Conservation (phyloP, 2,797 vertebrate species). For the Tauraco hartlaubi region DNA sequence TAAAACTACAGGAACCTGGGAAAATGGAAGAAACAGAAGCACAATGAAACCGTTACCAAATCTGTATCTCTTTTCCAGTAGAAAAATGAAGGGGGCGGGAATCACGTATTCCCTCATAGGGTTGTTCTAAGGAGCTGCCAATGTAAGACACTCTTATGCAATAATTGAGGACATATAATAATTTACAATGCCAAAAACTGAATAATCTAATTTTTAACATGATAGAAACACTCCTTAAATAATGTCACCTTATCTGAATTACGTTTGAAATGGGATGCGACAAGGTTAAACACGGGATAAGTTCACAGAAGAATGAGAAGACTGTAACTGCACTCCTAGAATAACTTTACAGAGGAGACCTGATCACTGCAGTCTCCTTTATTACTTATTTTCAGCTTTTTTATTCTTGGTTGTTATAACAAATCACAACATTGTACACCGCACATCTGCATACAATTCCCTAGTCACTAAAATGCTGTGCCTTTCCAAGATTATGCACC, state of each 20-base stretch:
- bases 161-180: not conserved
- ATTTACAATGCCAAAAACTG: not conserved
- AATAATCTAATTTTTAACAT: not conserved
- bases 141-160: not conserved
- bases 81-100: not conserved
- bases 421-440: not conserved
- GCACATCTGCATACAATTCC: not conserved
- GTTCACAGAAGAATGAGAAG: not conserved
- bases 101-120: not conserved
- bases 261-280: not conserved
- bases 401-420: not conserved
- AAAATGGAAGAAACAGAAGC: not conserved
- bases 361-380: not conserved
- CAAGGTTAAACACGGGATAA: not conserved
- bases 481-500: not conserved
- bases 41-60: conserved; percentile 4
- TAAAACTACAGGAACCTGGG: not conserved
- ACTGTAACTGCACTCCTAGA: not conserved
- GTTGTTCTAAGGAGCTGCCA: not conserved
- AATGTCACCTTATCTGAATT: not conserved
- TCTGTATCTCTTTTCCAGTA: not conserved
- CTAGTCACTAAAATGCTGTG: not conserved
- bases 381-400: not conserved
- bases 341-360: not conserved
- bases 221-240: not conserved